These are phyloP conservation scores for Lates calcarifer DNA, from an alignment of 2,113 vertebrate species.

Conservation along the genomic window DNA sequence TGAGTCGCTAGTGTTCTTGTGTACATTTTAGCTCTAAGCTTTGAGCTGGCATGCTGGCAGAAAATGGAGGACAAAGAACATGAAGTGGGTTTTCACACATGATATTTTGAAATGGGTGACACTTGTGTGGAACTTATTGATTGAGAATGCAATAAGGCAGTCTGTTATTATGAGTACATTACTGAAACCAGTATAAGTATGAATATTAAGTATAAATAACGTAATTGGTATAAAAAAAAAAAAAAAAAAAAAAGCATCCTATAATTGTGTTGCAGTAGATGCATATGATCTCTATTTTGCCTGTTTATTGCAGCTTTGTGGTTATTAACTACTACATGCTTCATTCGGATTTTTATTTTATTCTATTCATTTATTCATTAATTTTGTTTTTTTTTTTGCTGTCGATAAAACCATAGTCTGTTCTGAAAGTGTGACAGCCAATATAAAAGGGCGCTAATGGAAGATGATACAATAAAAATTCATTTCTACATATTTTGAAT, in stretches of 20 bases:
- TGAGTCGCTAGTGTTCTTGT: conserved; percentile 14
- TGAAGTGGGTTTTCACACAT: conserved; percentile 2
- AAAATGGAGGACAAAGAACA: conserved; percentile 58
- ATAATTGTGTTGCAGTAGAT: not conserved
- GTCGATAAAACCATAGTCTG: not conserved
- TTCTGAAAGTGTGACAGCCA: not conserved
- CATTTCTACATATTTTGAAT: not conserved
- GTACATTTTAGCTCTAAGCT: conserved; percentile 36
- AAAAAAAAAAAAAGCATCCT: not conserved
- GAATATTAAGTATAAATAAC: not conserved
- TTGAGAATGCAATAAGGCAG: conserved; percentile 1
- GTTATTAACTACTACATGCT: not conserved
- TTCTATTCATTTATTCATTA: not conserved
- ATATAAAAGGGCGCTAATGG: not conserved
- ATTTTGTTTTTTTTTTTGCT: not conserved
- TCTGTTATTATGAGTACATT: not conserved
- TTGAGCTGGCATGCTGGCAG: not conserved
- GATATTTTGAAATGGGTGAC: not conserved
- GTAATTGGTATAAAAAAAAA: no score
- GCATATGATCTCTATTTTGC: not conserved
- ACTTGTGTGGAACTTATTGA: not conserved
- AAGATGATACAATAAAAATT: not conserved
- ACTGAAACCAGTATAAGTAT: not conserved
- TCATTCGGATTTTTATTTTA: not conserved
- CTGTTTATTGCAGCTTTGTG: not conserved